phyloP scores from a whole-genome alignment of 92 coral and sea anemone species.

The Palythoa grandis region DNA sequence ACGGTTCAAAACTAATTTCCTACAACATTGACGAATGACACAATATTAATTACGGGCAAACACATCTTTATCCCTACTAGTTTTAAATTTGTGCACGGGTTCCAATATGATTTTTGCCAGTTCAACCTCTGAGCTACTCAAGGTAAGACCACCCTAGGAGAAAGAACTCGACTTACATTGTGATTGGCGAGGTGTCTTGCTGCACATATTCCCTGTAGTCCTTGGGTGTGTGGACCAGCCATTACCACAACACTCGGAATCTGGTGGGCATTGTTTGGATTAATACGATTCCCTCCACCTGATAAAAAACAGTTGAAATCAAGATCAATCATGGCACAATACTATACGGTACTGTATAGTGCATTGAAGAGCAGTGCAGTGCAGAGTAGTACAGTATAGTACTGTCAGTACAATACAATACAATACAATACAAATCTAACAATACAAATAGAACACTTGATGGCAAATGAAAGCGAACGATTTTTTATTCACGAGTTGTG shows the following conservation, averaged over 20 bases:
- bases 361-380: not conserved
- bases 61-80: no score
- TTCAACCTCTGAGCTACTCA: no score
- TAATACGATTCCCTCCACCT: conserved; percentile 82
- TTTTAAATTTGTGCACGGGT: no score
- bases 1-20: no score
- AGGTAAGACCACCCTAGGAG: not conserved
- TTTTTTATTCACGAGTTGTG: no score
- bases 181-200: conserved; percentile 88
- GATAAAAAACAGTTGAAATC: not conserved
- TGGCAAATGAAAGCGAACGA: no score
- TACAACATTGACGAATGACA: no score
- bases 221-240: conserved; percentile 83
- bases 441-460: no score
- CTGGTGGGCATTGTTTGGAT: conserved; percentile 67
- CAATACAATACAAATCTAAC: no score
- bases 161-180: conserved; percentile 53
- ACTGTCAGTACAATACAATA: no score
- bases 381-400: not conserved
- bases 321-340: no score
- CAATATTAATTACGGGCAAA: no score
- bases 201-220: conserved; percentile 82
- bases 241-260: conserved; percentile 78
- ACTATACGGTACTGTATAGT: not conserved
- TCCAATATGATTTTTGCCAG: not conserved